Conservation (phyloP, 2,797 vertebrate species). For the Phataginus tricuspis region DNA sequence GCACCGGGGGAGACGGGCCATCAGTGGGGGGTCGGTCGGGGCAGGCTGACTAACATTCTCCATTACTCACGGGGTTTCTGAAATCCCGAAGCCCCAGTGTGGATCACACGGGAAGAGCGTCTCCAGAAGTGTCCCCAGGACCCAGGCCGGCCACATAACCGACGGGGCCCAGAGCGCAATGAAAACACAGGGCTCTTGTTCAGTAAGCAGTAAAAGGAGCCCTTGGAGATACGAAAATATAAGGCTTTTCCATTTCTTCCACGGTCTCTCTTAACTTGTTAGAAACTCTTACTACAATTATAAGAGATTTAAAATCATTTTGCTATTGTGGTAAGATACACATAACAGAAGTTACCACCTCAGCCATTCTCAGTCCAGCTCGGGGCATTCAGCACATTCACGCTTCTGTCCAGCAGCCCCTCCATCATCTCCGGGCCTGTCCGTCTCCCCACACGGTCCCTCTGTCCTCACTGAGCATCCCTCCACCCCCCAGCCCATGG, state of each 20-base stretch:
- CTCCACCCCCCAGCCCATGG: fast-evolving
- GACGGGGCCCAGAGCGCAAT: neutral
- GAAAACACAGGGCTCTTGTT: fast-evolving
- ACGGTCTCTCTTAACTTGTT: neutral
- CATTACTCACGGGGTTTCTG: neutral
- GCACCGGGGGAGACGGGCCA: neutral
- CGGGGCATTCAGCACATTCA: neutral
- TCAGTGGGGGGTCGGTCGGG: fast-evolving
- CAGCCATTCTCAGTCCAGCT: neutral
- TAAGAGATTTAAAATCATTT: neutral
- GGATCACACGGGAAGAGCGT: neutral
- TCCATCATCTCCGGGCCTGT: neutral
- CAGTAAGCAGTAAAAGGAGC: neutral
- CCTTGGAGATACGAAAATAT: fast-evolving
- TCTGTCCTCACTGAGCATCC: fast-evolving
- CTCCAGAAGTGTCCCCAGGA: neutral
- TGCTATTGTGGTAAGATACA: neutral
- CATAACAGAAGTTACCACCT: fast-evolving
- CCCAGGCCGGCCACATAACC: fast-evolving
- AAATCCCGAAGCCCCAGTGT: neutral
- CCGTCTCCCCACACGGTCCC: neutral
- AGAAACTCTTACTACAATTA: fast-evolving
- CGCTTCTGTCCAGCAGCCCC: fast-evolving
- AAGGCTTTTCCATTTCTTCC: neutral
- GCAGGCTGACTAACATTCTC: neutral